Evolutionary conservation across 2,113 vertebrate species (phyloP).

Genomic region (Noturus placidus): DNA sequence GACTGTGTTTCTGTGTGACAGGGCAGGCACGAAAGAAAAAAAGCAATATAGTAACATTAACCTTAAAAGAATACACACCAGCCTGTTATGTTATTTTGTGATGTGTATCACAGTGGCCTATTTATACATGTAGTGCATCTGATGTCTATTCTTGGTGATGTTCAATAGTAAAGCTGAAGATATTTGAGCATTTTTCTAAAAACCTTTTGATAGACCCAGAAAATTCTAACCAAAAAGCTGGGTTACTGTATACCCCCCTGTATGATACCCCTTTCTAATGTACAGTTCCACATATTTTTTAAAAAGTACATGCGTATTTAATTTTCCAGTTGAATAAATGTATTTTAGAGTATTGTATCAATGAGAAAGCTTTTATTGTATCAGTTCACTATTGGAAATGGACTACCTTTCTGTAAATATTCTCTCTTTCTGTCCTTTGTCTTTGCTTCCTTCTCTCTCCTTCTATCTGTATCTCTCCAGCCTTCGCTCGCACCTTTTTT

Average conservation of each 20-base stretch:
- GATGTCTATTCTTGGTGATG: not conserved
- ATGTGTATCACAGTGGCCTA: conserved; percentile 15
- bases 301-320: not conserved
- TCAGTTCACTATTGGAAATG: not conserved
- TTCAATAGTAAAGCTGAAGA: not conserved
- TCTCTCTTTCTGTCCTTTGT: not conserved
- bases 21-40: conserved; percentile 18
- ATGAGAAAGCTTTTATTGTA: not conserved
- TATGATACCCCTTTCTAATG: not conserved
- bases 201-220: not conserved
- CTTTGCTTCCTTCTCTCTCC: not conserved
- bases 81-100: not conserved
- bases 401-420: not conserved
- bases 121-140: not conserved
- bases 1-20: conserved; percentile 3
- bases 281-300: not conserved
- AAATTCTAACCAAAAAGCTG: not conserved
- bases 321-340: not conserved
- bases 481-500: conserved; percentile 7
- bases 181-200: not conserved
- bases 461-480: conserved; percentile 16
- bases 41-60: conserved; percentile 12
- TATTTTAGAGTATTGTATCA: not conserved
- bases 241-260: not conserved
- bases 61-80: conserved; percentile 17